phyloP scores from a whole-genome alignment of 2,797 vertebrate species.

The Carduelis carduelis region DNA sequence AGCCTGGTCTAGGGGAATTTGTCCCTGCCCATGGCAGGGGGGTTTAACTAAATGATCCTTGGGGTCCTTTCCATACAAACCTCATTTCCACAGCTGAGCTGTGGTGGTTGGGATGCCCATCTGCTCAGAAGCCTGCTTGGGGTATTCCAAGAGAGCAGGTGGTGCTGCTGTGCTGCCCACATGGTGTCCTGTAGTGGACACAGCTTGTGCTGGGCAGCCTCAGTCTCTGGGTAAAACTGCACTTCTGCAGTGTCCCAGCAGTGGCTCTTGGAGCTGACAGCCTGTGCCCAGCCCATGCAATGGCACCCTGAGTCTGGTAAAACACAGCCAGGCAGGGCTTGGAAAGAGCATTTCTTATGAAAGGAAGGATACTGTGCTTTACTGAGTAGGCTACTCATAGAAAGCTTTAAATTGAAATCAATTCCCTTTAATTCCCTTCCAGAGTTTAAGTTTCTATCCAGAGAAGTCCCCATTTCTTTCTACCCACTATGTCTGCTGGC shows the following conservation, averaged over 20 bases:
- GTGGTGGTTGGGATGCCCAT: not conserved
- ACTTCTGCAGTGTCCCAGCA: not conserved
- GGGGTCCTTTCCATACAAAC: not conserved
- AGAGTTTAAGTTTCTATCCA: not conserved
- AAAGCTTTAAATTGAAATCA: not conserved
- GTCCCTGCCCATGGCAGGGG: not conserved
- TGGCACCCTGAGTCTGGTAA: not conserved
- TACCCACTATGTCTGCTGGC: not conserved
- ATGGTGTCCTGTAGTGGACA: not conserved
- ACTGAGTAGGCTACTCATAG: not conserved
- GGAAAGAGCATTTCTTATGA: not conserved
- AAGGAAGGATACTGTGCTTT: not conserved
- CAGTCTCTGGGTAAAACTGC: not conserved
- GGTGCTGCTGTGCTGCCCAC: not conserved
- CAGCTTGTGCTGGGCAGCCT: not conserved
- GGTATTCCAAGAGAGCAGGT: not conserved
- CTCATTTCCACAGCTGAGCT: not conserved
- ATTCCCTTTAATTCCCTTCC: no score
- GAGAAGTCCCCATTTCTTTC: not conserved
- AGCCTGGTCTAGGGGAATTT: not conserved
- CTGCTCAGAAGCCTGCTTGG: rapidly evolving
- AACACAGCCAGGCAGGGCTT: not conserved
- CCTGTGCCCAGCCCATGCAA: not conserved
- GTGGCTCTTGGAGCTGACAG: not conserved
- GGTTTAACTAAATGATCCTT: not conserved